A percentile compares a stretch with the other conserved stretches of the same genome.
phyloP scores from a whole-genome alignment of 2,888 invertebrate genomes.

The Elysia crispata region DNA sequence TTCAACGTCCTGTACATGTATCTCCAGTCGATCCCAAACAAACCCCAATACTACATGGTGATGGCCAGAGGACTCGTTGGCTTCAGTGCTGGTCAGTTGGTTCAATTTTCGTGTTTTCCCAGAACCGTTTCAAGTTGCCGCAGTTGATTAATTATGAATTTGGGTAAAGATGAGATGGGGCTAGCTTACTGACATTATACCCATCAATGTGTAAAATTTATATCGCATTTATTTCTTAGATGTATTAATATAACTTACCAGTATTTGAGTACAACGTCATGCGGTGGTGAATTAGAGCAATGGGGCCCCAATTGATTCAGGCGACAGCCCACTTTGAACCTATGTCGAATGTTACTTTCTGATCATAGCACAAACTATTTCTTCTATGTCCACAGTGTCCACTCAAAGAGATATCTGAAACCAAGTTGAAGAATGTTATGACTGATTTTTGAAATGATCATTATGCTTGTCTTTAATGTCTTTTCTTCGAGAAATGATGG shows the following conservation, averaged over 20 bases:
- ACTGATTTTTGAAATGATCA: too few species aligned
- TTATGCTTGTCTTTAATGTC: too few species aligned
- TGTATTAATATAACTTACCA: too few species aligned
- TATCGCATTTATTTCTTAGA: background rate
- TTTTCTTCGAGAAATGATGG: too few species aligned
- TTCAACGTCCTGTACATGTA: constrained; percentile 76
- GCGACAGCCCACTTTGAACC: background rate
- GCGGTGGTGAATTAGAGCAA: too few species aligned
- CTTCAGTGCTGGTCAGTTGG: constrained; percentile 37
- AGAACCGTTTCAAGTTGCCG: background rate
- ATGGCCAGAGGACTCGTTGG: constrained; percentile 59
- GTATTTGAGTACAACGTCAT: too few species aligned
- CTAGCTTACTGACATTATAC: too few species aligned
- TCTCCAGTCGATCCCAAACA: constrained; percentile 64
- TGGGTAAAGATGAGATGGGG: background rate
- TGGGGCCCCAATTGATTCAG: too few species aligned
- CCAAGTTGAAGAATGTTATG: too few species aligned
- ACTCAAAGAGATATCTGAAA: too few species aligned
- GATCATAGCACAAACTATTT: too few species aligned
- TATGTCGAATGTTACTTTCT: background rate
- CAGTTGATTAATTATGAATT: background rate
- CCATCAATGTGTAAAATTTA: background rate
- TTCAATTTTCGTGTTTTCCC: background rate
- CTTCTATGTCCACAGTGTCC: too few species aligned
- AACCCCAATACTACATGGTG: constrained; percentile 62